Evolutionary conservation across 2,797 vertebrate species (phyloP), one percentile per base, ranked within the genome.

Genomic region (Coendou prehensilis): DNA sequence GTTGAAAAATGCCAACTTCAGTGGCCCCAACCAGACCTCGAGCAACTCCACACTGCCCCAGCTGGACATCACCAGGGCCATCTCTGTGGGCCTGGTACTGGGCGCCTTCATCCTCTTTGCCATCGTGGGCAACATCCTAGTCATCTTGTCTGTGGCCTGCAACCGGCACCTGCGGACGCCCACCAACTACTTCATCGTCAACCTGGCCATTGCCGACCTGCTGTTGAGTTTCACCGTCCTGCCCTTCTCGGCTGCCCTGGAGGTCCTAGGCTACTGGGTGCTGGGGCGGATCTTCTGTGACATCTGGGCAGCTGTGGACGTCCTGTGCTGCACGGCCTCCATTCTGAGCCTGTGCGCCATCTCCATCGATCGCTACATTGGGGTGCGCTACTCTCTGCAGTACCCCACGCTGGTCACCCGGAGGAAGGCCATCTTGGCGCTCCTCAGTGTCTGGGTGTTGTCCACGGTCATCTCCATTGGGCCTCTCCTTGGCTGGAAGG

Each of bases 311-410:
- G 99, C 99, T 0, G 99, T 99, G 98, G 99, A 99, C 33, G 99
- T 99, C 89, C 98, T 99, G 92, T 99, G 99, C 98, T 99, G 99
- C 98, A 99, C 99, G 0, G 99, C 99, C 90, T 99, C 99, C 97
- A 99, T 99, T 97, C 98, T 99, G 98, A 99, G 99, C 97, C 98
- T 99, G 95, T 99, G 99, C 97, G 99, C 99, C 95, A 99, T 99
- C 92, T 99, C 99, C 98, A 99, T 99, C 45, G 99, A 99, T 97
- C 99, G 99, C 52, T 99, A 99, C 97, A 99, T 99, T 10, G 99
- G 99, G 11, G 99, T 99, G 56, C 99, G 99, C 79, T 98, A 99
- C 97, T 99, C 99, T 50, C 98, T 99, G 95, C 99, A 99, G 97
- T 99, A 99, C 97, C 99, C 99, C n/a, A 98, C 99, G 28, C 99